Evolutionary conservation across 1,140 invertebrate genomes (phyloP), one percentile per base, ranked within the genome.

Genomic region (Pogonomyrmex californicus): DNA sequence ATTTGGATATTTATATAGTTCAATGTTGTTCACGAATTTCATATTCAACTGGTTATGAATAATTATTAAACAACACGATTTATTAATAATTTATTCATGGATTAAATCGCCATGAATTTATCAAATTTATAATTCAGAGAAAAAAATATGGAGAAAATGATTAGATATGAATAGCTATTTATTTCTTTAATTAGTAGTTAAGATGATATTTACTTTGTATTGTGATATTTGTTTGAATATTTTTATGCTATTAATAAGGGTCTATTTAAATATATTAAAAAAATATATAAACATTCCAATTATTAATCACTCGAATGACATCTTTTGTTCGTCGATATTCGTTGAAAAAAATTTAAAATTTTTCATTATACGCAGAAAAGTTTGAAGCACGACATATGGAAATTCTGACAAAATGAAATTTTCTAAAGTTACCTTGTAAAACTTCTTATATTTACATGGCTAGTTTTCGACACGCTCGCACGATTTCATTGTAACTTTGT

Each of bases 401-500:
- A 70, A 86, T 30, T 60, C 23, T 17, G 41, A 6, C 0, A 2
- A 73, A 75, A 73, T 75, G 54, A 75, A 33, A 83, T 77, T 54
- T 51, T 23, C 30, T 10, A 51, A 78, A 86, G 82, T 78, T 85
- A 14, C 2, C 36, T 14, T 30, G 9, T 66, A 1, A 54, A 87
- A 87, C 83, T 86, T 87, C 23, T 51, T 70, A 49, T 85, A 86
- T 77, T 66, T 87, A 81, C 51, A 75, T 79, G 66, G 41, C 41
- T 73, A 73, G 79, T 73, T 58, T 38, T 30, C 5, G 51, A 82
- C 68, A 60, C 68, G 54, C 73, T 82, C 44, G n/a, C 10, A 4
- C 68, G 54, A 75, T 73, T 83, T 83, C 54, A 62, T 83, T 62
- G 79, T 60, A 83, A 83, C 68, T 83, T 75, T 47, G 38, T 60